Conservation (phyloP, 1,140 invertebrate species). For the Pachypsylla venusta region DNA sequence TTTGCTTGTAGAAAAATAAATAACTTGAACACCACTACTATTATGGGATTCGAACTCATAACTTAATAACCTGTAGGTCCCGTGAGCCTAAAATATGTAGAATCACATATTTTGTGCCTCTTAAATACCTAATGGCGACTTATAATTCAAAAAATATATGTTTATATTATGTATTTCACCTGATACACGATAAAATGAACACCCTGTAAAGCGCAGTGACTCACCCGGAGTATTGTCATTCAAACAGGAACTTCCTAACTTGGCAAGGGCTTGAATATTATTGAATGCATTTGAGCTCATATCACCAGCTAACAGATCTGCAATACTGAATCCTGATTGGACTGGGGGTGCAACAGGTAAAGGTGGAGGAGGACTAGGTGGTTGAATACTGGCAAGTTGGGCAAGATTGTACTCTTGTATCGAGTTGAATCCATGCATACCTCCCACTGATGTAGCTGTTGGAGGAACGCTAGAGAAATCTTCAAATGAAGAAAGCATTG, state of each 20-base stretch:
- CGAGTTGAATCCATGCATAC: slow-evolving; percentile 30
- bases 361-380: slow-evolving; percentile 45
- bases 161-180: no score
- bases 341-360: slow-evolving; percentile 8
- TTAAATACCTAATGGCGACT: no score
- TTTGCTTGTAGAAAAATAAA: no score
- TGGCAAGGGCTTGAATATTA: slow-evolving; percentile 74
- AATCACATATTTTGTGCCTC: no score
- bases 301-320: slow-evolving; percentile 57
- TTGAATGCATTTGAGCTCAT: slow-evolving; percentile 56
- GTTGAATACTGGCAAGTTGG: slow-evolving; percentile 55
- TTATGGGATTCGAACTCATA: no score
- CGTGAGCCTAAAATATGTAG: no score
- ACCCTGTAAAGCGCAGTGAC: neutral
- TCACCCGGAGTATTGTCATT: neutral
- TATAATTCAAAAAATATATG: no score
- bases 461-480: slow-evolving; percentile 36
- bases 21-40: no score
- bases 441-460: slow-evolving; percentile 20
- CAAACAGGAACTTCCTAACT: slow-evolving; percentile 47
- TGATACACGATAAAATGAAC: no score
- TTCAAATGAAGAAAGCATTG: slow-evolving; percentile 63
- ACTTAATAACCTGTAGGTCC: no score
- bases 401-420: slow-evolving; percentile 72
- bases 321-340: slow-evolving; percentile 42